phyloP scores from a whole-genome alignment of 2,113 vertebrate species.

The Neotoma lepida region DNA sequence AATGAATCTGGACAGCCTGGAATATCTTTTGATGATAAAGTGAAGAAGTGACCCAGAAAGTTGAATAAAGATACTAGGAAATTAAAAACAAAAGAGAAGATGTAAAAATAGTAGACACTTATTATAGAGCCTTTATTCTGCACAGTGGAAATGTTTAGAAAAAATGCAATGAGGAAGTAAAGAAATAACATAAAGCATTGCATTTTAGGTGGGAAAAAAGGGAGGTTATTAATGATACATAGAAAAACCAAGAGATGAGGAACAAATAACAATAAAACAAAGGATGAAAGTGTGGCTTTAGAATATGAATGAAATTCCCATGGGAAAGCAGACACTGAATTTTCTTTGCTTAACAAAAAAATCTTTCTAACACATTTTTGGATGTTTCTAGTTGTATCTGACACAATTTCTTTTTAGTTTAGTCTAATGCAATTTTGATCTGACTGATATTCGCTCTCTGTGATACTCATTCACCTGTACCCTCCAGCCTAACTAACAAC shows the following conservation, averaged over 20 bases:
- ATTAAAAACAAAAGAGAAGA: slow-evolving; percentile 15
- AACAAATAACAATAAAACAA: neutral
- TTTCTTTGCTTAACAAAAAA: neutral
- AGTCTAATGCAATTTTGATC: neutral
- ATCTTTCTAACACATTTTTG: neutral
- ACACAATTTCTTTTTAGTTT: neutral
- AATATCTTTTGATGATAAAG: neutral
- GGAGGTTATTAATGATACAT: neutral
- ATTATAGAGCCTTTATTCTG: neutral
- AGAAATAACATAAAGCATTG: neutral
- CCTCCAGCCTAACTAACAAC: neutral
- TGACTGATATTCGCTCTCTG: neutral
- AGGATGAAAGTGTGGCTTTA: neutral
- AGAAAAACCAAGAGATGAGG: neutral
- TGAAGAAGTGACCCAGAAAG: slow-evolving; percentile 10
- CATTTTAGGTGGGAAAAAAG: neutral
- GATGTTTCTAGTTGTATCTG: too few species aligned
- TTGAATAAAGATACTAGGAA: slow-evolving; percentile 42
- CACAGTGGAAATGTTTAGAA: neutral
- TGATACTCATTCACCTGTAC: neutral
- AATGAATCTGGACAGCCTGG: neutral
- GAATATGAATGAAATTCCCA: neutral
- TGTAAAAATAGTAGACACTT: neutral
- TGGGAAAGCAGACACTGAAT: neutral
- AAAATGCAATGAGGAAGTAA: neutral